These are phyloP conservation scores for Pelecanus crispus DNA, from an alignment of 2,113 vertebrate genomes.

Conservation along the genomic window DNA sequence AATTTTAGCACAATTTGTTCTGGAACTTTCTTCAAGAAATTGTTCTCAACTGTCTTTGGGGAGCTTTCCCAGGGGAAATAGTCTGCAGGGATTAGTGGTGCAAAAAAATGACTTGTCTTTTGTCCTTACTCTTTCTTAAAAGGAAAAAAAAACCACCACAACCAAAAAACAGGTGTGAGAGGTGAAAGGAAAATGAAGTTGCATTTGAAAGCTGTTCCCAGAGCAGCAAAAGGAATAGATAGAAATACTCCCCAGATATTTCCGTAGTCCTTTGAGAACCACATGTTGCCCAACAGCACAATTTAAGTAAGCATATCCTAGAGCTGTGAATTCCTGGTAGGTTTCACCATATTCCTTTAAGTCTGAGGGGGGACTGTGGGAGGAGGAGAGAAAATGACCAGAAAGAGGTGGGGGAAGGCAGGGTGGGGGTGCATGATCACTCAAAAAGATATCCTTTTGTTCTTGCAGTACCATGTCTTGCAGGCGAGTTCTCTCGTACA, in stretches of 20 bases:
- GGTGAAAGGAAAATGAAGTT: not conserved
- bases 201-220: not conserved
- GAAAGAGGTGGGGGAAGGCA: not conserved
- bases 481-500: constrained; percentile 92
- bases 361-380: not conserved
- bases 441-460: not conserved
- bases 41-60: not conserved
- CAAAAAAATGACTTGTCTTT: not conserved
- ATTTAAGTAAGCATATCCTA: not conserved
- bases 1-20: not conserved
- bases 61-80: not conserved
- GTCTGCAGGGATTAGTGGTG: not conserved
- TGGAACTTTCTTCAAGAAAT: not conserved
- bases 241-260: not conserved
- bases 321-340: not conserved
- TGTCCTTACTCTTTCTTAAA: not conserved
- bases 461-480: constrained; percentile 84
- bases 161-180: not conserved
- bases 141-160: not conserved
- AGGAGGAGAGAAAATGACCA: not conserved
- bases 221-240: not conserved
- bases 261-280: not conserved
- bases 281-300: not conserved
- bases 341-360: not conserved
- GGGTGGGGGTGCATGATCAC: not conserved